Conservation (phyloP, 2,888 invertebrate genomes). For the Ferrisia virgata region DNA sequence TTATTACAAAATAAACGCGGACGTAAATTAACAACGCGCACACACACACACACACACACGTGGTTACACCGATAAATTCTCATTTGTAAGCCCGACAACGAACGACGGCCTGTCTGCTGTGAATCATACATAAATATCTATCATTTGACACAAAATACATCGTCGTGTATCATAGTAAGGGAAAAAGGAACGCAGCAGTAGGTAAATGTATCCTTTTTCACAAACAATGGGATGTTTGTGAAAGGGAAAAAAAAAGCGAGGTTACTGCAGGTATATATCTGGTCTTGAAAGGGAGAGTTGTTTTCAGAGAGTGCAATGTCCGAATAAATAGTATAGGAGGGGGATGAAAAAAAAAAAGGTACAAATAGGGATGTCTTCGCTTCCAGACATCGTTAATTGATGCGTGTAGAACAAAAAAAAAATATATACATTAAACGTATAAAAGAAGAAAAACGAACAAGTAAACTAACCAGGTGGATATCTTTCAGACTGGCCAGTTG, state of each 20-base stretch:
- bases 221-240: too few species aligned
- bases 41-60: too few species aligned
- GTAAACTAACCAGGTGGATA: slow-evolving; percentile 44
- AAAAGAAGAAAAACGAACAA: not conserved
- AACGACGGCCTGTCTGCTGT: not conserved
- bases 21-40: not conserved
- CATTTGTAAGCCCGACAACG: not conserved
- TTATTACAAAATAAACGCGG: not conserved
- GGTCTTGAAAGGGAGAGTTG: not conserved
- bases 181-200: not conserved
- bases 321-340: not conserved
- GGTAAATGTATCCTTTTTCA: too few species aligned
- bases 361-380: not conserved
- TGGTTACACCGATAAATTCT: not conserved
- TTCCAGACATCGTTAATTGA: not conserved
- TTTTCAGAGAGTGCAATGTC: too few species aligned
- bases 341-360: not conserved
- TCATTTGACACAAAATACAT: not conserved
- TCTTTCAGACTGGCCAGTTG: slow-evolving; percentile 43
- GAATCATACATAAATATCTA: not conserved
- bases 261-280: not conserved
- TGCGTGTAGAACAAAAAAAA: not conserved
- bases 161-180: not conserved
- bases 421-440: not conserved
- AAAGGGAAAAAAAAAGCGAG: too few species aligned